A percentile compares a stretch with the other conserved stretches of the same genome.
These are phyloP conservation scores for Oncorhynchus keta DNA, from an alignment of 2,113 vertebrate species.

Conservation along the genomic window DNA sequence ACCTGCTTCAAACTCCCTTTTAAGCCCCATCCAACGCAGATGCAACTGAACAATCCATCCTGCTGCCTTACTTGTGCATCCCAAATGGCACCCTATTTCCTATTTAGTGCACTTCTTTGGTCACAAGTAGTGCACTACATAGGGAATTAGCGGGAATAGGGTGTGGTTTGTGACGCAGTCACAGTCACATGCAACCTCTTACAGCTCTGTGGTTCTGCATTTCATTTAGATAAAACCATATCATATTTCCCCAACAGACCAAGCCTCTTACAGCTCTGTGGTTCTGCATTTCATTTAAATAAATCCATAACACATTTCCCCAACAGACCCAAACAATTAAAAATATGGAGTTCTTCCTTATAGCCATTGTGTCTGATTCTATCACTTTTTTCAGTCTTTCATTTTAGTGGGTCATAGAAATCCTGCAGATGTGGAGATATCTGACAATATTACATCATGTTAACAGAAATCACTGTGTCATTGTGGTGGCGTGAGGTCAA, in stretches of 20 bases:
- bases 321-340: slow-evolving; percentile 15
- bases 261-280: slow-evolving; percentile 24
- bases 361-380: slow-evolving; percentile 22
- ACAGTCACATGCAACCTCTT: slow-evolving; percentile 39
- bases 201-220: slow-evolving; percentile 40
- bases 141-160: too few relatives aligned
- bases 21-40: slow-evolving; percentile 47
- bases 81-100: too few relatives aligned
- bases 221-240: slow-evolving; percentile 36
- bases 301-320: slow-evolving; percentile 25
- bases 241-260: slow-evolving; percentile 17
- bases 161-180: too few relatives aligned
- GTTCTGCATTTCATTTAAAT: slow-evolving; percentile 48
- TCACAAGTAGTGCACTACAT: too few relatives aligned
- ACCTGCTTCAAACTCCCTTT: slow-evolving; percentile 15
- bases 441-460: slow-evolving; percentile 57
- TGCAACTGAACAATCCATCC: slow-evolving; percentile 41
- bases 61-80: too few relatives aligned
- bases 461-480: slow-evolving; percentile 57
- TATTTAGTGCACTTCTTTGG: too few relatives aligned
- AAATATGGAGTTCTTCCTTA: slow-evolving; percentile 16
- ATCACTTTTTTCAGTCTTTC: slow-evolving; percentile 14
- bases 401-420: slow-evolving; percentile 48
- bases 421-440: slow-evolving; percentile 49
- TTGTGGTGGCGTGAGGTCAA: slow-evolving; percentile 49